Evolutionary conservation across 2,113 vertebrate genomes (phyloP).

Genomic region (Festucalex cinctus): DNA sequence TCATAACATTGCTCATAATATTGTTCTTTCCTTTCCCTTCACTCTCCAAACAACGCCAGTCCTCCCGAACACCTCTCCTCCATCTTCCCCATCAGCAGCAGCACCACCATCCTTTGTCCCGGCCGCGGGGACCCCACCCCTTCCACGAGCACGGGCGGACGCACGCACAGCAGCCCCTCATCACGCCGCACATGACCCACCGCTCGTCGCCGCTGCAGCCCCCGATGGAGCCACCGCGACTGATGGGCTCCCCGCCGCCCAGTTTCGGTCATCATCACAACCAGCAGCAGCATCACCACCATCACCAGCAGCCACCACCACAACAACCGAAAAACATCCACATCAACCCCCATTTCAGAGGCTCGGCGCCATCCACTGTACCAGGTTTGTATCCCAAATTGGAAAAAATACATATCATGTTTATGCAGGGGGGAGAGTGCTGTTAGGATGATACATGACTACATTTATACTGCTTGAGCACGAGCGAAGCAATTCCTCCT

Average conservation of each 20-base stretch:
- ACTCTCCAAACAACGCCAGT: constrained; percentile 71
- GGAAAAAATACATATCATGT: background rate
- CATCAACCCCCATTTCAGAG: constrained; percentile 98
- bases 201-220: constrained; percentile 80
- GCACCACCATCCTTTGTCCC: constrained; percentile 68
- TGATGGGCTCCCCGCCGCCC: constrained; percentile 81
- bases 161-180: constrained; percentile 78
- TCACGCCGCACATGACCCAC: constrained; percentile 84
- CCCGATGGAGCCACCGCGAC: constrained; percentile 80
- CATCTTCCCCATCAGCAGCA: constrained; percentile 75
- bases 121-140: constrained; percentile 74
- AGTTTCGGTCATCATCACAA: constrained; percentile 61
- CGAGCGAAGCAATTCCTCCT: constrained; percentile 3
- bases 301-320: constrained; percentile 41
- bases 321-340: constrained; percentile 94
- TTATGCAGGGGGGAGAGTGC: background rate
- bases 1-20: background rate
- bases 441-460: background rate
- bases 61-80: constrained; percentile 79
- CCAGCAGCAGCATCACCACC: background rate
- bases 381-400: constrained; percentile 78
- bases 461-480: background rate
- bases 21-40: constrained; percentile 34
- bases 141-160: constrained; percentile 80
- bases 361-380: constrained; percentile 82